Percentiles rank a stretch among this genome's conserved stretches.
Conservation (phyloP, 2,113 vertebrate genomes). For the Nycticorax nycticorax region DNA sequence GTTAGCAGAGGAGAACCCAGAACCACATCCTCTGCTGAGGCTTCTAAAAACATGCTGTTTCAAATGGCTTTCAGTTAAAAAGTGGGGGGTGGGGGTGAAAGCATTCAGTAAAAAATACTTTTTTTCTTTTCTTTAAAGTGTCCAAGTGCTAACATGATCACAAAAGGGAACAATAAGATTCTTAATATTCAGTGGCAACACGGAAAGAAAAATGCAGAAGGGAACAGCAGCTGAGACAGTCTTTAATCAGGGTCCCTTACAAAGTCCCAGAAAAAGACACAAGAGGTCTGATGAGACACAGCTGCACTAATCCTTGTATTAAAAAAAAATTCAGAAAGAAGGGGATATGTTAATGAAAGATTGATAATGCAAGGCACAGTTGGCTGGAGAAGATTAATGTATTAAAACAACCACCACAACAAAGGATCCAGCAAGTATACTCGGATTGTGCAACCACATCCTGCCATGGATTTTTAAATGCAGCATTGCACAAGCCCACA, state of each 20-base stretch:
- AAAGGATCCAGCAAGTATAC: neutral
- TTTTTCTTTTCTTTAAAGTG: neutral
- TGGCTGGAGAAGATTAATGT: conserved; percentile 36
- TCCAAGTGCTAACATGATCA: conserved; percentile 8
- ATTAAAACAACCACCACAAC: neutral
- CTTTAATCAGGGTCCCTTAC: conserved; percentile 53
- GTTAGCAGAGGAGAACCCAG: neutral
- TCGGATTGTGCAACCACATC: neutral
- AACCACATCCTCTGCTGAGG: neutral
- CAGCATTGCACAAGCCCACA: neutral
- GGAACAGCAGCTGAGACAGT: conserved; percentile 36
- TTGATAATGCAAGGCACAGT: conserved; percentile 26
- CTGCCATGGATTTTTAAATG: neutral
- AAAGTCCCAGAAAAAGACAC: conserved; percentile 47
- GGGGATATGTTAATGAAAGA: conserved; percentile 7
- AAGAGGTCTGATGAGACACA: conserved; percentile 63
- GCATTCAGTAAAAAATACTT: neutral
- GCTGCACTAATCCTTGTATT: conserved; percentile 44
- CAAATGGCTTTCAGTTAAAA: neutral
- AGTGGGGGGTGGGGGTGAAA: neutral
- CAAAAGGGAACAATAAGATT: conserved; percentile 27
- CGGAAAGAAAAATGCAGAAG: neutral
- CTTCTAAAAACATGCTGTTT: neutral
- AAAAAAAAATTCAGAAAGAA: neutral
- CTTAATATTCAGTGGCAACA: neutral